These are phyloP conservation scores for Sycobia sp. DNA, from an alignment of 1,140 invertebrate genomes.

Conservation along the genomic window DNA sequence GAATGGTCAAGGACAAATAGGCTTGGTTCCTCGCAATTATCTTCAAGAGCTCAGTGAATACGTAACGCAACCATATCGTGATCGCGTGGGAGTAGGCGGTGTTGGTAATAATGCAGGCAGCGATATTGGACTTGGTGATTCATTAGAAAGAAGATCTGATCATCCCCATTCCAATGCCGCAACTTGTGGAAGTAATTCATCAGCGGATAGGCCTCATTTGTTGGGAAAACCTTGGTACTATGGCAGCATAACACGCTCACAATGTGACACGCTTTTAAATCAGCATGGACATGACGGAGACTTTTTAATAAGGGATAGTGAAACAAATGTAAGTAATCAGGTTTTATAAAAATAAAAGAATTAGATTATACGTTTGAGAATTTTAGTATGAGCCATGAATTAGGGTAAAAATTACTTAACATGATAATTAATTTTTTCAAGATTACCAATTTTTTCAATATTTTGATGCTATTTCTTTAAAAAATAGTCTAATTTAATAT, in stretches of 20 bases:
- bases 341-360: too few species aligned
- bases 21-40: conserved; percentile 96
- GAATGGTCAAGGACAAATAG: conserved; percentile 88
- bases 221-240: conserved; percentile 94
- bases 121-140: conserved; percentile 59
- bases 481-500: too few species aligned
- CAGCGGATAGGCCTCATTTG: conserved; percentile 71
- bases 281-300: conserved; percentile 95
- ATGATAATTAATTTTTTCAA: too few species aligned
- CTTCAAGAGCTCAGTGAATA: conserved; percentile 89
- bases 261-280: conserved; percentile 93
- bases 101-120: conserved; percentile 50
- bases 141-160: conserved; percentile 58
- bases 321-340: conserved; percentile 88
- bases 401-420: too few species aligned
- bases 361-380: too few species aligned
- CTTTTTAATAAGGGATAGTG: conserved; percentile 97
- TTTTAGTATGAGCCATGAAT: too few species aligned
- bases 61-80: conserved; percentile 79
- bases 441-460: too few species aligned
- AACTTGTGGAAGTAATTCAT: conserved; percentile 16
- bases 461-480: too few species aligned
- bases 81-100: conserved; percentile 52
- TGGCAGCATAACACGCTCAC: conserved; percentile 90
- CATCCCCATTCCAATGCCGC: conserved; percentile 29